These are phyloP conservation scores for Oeneis ivallda DNA, from an alignment of 2,888 invertebrate species.

Conservation along the genomic window DNA sequence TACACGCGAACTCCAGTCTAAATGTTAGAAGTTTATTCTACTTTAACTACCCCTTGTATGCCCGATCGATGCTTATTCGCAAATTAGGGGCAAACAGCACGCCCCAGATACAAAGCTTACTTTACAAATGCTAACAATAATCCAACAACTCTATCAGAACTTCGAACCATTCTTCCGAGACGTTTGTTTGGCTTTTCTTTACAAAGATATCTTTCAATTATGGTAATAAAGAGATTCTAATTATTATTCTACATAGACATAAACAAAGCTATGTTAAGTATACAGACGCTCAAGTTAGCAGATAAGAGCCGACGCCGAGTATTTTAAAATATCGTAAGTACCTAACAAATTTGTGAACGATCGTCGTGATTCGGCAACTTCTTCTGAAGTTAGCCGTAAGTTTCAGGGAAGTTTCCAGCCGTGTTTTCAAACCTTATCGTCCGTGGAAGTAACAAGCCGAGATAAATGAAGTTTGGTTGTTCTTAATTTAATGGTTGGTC, in stretches of 20 bases:
- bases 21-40: conserved; percentile 65
- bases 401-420: conserved; percentile 63
- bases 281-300: conserved; percentile 42
- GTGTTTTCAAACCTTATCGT: conserved; percentile 75
- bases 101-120: conserved; percentile 19
- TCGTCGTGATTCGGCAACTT: conserved; percentile 77
- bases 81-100: conserved; percentile 47
- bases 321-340: conserved; percentile 75
- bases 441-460: conserved; percentile 75
- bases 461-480: conserved; percentile 80
- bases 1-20: conserved; percentile 61
- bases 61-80: conserved; percentile 56
- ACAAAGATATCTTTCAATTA: conserved; percentile 22
- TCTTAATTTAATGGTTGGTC: conserved; percentile 77
- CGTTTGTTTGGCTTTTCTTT: conserved; percentile 10
- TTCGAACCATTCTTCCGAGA: conserved; percentile 4
- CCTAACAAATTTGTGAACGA: conserved; percentile 74
- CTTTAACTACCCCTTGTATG: conserved; percentile 60
- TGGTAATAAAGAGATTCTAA: conserved; percentile 18
- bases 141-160: conserved; percentile 20
- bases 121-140: conserved; percentile 24
- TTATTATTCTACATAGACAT: conserved; percentile 28
- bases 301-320: conserved; percentile 65
- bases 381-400: conserved; percentile 65
- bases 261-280: conserved; percentile 29